Conservation (phyloP, 1,140 invertebrate species). For the Macrobrachium rosenbergii region DNA sequence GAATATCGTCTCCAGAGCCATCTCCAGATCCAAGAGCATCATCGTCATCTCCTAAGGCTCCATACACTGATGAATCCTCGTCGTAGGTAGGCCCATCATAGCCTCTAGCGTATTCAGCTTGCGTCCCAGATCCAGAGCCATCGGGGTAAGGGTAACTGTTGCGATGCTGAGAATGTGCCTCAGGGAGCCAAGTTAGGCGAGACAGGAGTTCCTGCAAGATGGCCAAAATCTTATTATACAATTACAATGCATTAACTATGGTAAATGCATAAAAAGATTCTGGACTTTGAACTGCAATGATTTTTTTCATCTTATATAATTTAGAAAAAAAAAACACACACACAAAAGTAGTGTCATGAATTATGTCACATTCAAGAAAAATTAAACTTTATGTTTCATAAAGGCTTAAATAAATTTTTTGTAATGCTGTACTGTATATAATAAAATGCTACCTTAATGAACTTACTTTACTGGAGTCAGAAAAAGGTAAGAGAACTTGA, state of each 20-base stretch:
- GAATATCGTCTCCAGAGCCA: slow-evolving; percentile 10
- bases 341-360: too few relatives aligned
- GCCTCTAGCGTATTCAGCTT: not conserved
- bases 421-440: too few relatives aligned
- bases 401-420: too few relatives aligned
- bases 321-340: too few relatives aligned
- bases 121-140: slow-evolving; percentile 29
- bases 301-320: too few relatives aligned
- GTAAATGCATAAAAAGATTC: not conserved
- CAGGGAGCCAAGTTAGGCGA: slow-evolving; percentile 52
- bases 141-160: not conserved
- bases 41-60: slow-evolving; percentile 14
- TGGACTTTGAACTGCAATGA: not conserved
- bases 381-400: too few relatives aligned
- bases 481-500: too few relatives aligned
- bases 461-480: too few relatives aligned
- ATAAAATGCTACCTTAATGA: too few relatives aligned
- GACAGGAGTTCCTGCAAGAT: slow-evolving; percentile 45
- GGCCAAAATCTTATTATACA: not conserved
- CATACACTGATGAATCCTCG: slow-evolving; percentile 20
- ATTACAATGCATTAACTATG: not conserved
- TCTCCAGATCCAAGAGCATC: not conserved
- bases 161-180: slow-evolving; percentile 30
- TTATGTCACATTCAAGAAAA: too few relatives aligned
- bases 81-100: not conserved